phyloP scores from a whole-genome alignment of 1,140 invertebrate genomes.

The Drosophila triauraria region DNA sequence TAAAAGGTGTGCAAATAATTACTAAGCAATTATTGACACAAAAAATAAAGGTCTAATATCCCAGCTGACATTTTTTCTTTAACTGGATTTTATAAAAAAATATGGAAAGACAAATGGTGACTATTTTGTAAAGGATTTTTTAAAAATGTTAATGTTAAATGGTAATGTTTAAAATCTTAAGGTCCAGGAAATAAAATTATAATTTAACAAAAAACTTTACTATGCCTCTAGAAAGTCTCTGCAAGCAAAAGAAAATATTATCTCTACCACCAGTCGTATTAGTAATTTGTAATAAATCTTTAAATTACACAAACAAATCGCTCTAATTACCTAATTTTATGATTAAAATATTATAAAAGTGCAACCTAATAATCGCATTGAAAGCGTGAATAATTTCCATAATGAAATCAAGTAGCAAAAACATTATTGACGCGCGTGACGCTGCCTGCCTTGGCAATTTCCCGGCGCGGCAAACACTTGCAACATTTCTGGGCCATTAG shows the following conservation, averaged over 20 bases:
- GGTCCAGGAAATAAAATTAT: no score
- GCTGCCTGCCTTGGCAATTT: slow-evolving; percentile 23
- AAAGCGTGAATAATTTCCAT: slow-evolving; percentile 41
- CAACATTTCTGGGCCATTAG: slow-evolving; percentile 40
- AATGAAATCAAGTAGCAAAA: slow-evolving; percentile 44
- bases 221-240: neutral
- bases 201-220: no score
- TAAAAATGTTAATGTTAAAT: no score
- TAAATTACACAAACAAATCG: neutral
- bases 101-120: no score
- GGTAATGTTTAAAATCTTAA: no score
- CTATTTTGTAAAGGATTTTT: no score
- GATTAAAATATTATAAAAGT: neutral
- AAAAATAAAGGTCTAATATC: no score
- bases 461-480: slow-evolving; percentile 37
- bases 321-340: neutral
- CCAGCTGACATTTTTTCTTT: no score
- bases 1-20: no score
- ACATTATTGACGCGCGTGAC: slow-evolving; percentile 8
- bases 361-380: slow-evolving; percentile 20
- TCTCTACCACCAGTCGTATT: slow-evolving; percentile 6
- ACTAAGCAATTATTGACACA: no score
- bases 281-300: neutral
- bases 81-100: no score
- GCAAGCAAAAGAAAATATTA: neutral